Conservation (phyloP, 1,140 invertebrate genomes). For the Gonioctena quinquepunctata region DNA sequence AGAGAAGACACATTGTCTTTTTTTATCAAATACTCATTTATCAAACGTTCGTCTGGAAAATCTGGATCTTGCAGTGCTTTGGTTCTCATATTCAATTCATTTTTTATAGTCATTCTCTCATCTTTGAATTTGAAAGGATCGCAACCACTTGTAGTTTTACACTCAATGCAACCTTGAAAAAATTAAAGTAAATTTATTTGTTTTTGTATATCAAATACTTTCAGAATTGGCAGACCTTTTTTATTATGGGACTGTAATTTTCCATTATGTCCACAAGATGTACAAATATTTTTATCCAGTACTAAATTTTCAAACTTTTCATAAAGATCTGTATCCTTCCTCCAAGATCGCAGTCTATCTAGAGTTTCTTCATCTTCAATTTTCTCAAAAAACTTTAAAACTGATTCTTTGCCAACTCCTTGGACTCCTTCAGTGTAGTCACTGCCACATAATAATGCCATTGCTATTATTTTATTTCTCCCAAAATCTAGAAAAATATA, state of each 20-base stretch:
- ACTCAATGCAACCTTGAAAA: slow-evolving; percentile 62
- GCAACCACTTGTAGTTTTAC: slow-evolving; percentile 64
- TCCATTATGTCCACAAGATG: slow-evolving; percentile 70
- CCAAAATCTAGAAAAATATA: slow-evolving; percentile 63
- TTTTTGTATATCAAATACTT: background rate
- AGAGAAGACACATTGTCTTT: slow-evolving; percentile 59
- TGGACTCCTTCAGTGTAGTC: slow-evolving; percentile 82
- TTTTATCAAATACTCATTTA: slow-evolving; percentile 72
- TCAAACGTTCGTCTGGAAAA: slow-evolving; percentile 74
- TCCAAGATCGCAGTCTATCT: slow-evolving; percentile 69
- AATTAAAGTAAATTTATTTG: too few relatives aligned
- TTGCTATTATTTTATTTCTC: slow-evolving; percentile 80
- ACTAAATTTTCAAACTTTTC: slow-evolving; percentile 60
- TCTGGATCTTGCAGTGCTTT: slow-evolving; percentile 67
- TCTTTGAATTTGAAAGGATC: slow-evolving; percentile 62
- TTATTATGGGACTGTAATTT: slow-evolving; percentile 63
- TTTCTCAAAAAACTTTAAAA: slow-evolving; percentile 72
- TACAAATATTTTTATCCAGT: slow-evolving; percentile 64
- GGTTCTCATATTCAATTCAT: slow-evolving; percentile 70
- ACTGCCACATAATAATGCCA: slow-evolving; percentile 84
- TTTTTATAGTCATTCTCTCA: slow-evolving; percentile 64
- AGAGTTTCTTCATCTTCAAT: slow-evolving; percentile 66
- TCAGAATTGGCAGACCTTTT: slow-evolving; percentile 53
- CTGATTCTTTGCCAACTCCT: slow-evolving; percentile 79
- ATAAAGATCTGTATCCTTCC: slow-evolving; percentile 59